A percentile compares a stretch with the other conserved stretches of the same genome.
These are phyloP conservation scores for Hybognathus amarus DNA, from an alignment of 2,797 vertebrate species.

Conservation along the genomic window DNA sequence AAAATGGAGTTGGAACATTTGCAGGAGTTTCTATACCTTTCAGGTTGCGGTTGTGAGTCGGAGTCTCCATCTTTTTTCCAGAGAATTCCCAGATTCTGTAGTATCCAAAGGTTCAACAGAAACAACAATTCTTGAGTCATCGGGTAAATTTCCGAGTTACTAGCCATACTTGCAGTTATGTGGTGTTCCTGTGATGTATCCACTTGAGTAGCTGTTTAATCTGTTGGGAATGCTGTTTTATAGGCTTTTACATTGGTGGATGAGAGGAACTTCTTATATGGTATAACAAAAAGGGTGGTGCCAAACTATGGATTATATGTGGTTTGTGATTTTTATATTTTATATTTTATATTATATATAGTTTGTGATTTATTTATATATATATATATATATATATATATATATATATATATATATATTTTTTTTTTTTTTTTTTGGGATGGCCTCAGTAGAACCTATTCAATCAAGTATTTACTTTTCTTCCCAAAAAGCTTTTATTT, in stretches of 20 bases:
- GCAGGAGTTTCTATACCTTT: background rate
- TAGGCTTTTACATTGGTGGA: background rate
- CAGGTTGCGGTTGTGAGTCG: too few species aligned
- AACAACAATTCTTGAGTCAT: conserved; percentile 1
- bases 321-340: background rate
- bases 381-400: too few species aligned
- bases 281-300: conserved; percentile 7
- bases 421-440: background rate
- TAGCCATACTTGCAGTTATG: background rate
- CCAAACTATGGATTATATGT: background rate
- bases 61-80: background rate
- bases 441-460: background rate
- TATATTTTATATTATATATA: too few species aligned
- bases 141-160: background rate
- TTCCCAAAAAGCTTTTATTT: background rate
- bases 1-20: background rate
- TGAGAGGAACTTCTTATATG: background rate
- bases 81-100: background rate
- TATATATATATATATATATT: too few species aligned
- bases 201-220: background rate
- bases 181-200: background rate
- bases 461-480: background rate
- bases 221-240: too few species aligned
- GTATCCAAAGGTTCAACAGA: background rate
- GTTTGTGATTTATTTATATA: too few species aligned